Evolutionary conservation across 1,140 invertebrate genomes (phyloP), one percentile per base, ranked within the genome.

Genomic region (Maconellicoccus hirsutus): DNA sequence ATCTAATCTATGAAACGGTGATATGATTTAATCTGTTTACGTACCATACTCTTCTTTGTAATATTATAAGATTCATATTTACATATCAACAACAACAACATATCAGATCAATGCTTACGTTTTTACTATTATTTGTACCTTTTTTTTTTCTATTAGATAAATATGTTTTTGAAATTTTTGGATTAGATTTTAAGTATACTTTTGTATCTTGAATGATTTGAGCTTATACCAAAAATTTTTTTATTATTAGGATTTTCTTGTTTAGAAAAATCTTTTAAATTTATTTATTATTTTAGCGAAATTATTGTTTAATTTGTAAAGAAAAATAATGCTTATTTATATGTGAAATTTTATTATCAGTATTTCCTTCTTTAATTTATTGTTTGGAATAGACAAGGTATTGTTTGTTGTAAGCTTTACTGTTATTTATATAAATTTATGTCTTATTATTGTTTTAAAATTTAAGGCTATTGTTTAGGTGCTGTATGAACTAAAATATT

Each of bases 161-260:
- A 6, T 22, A 66, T 6, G 21, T 66, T 26, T 66, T 66, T 66
- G 22, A 66, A 66, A 66, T 25, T 66, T 66, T 66, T 66, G 10
- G 22, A 25, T 66, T 66, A 66, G 61, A 52, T 66, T 66, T 59
- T 66, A 66, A 66, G 61, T 23, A 52, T 52, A 52, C 42, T 52
- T 66, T 66, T 66, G 61, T 66, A 66, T 66, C 61, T 66, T 25
- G 61, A 66, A 66, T 66, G 61, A 66, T 66, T 66, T 66, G 61
- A 66, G 61, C 61, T 66, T 66, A 66, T 66, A 66, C 61, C 61
- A 66, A 66, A 66, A 66, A 66, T 66, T 66, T 66, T n/a, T 66
- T 66, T 66, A 66, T 66, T 16, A 66, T 66, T 66, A 66, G 25
- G 21, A 66, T 66, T 66, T 66, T 25, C 61, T 66, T 66, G 61